Evolutionary conservation across 2,797 vertebrate species (phyloP), one percentile per base, ranked within the genome.

Genomic region (Phoeniculus purpureus): DNA sequence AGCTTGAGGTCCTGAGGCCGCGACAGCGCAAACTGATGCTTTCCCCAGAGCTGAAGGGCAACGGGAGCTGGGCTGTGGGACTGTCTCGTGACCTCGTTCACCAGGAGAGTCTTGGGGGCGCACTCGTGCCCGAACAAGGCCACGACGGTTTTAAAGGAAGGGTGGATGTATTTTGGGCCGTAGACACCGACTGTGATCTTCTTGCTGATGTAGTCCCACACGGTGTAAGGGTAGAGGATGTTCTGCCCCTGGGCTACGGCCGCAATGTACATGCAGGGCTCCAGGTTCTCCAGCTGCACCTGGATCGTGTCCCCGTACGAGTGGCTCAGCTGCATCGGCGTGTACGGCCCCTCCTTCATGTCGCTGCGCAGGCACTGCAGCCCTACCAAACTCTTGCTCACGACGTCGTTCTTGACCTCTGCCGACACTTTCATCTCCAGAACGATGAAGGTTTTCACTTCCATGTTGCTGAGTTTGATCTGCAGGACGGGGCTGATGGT

Each of bases 91-190:
- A 98, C 98, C 92, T 99, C 99, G 0, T 94, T 98, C 31, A 99
- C 98, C 87, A 99, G 81, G 32, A 99, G 97, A 2, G 98, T 99
- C 95, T 99, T 99, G 8, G 99, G 99, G 3, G 99, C 98, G 0
- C 98, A 99, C 37, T 99, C 99, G 0, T 99, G 99, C 16, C 99
- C 99, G 1, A 99, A 99, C 90, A 99, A 87, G 32, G 99, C 99
- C 81, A 99, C 98, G 0, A 99, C 99, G 0, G 98, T 98, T 95
- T 99, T 99, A 94, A 99, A 99, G 26, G 98, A 98, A 1, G 99
- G 99, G 87, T 99, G 99, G 71, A 99, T 98, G 96, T 99, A 98
- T 66, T 99, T 99, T 34, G 99, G 99, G 47, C 99, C 99, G 0
- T 99, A 99, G 10, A 99, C 97, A 0, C 98, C 99, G 68, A 99